Evolutionary conservation across 2,797 vertebrate genomes (phyloP).

Genomic region (Cynodonichthys magdalenae): DNA sequence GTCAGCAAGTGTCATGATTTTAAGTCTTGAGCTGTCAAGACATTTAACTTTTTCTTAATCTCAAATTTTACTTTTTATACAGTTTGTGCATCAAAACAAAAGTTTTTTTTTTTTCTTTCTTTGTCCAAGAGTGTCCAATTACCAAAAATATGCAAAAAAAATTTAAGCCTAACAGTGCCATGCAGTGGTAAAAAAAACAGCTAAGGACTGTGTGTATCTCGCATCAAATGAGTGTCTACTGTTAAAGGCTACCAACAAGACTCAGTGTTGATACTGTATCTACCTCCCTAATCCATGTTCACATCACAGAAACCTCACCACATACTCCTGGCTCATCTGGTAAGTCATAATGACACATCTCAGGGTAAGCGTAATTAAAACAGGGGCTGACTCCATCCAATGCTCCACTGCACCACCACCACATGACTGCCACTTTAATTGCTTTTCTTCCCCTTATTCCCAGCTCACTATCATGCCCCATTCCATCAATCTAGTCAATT

Average conservation of each 20-base stretch:
- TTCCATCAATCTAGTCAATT: constrained; percentile 70
- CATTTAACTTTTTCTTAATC: too few species aligned
- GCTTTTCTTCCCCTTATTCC: constrained; percentile 71
- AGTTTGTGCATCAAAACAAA: too few species aligned
- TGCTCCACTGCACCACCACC: constrained; percentile 57
- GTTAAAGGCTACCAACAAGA: background rate
- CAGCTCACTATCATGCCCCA: constrained; percentile 44
- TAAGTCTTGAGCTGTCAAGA: too few species aligned
- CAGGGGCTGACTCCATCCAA: constrained; percentile 53
- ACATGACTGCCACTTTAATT: constrained; percentile 73
- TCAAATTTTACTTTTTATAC: too few species aligned
- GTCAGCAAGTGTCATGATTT: too few species aligned
- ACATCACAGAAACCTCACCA: constrained; percentile 26
- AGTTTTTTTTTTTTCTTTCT: too few species aligned
- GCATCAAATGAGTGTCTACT: background rate
- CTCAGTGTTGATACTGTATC: background rate
- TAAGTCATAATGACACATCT: constrained; percentile 41
- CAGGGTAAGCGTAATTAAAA: constrained; percentile 65
- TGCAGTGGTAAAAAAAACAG: background rate
- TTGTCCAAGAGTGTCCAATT: too few species aligned
- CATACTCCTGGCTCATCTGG: constrained; percentile 38
- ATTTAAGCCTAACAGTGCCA: background rate
- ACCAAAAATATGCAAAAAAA: too few species aligned
- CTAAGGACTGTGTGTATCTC: background rate
- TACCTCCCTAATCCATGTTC: constrained; percentile 2